These are phyloP conservation scores for Nothocercus julius DNA, from an alignment of 2,113 vertebrate species.

Conservation along the genomic window DNA sequence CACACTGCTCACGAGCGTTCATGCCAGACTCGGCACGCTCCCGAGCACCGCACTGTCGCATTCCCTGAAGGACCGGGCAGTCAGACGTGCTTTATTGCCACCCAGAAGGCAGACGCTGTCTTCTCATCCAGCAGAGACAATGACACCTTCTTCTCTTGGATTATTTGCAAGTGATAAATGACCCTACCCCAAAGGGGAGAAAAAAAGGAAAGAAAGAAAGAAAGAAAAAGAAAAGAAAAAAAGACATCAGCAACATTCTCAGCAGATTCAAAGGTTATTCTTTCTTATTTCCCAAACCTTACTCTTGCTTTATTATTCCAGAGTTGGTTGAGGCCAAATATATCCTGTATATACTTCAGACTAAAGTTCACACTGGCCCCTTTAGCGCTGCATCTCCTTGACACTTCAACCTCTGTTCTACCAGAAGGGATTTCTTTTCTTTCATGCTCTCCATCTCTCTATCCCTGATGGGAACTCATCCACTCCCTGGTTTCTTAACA, in stretches of 20 bases:
- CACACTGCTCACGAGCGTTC: not conserved
- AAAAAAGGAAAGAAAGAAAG: not conserved
- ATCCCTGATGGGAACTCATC: not conserved
- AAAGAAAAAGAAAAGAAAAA: not conserved
- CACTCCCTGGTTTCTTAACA: constrained; percentile 26
- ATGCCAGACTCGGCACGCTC: not conserved
- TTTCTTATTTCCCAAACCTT: not conserved
- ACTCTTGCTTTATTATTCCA: constrained; percentile 8
- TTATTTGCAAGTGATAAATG: not conserved
- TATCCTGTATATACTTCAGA: not conserved
- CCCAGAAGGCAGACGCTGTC: not conserved
- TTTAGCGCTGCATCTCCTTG: not conserved
- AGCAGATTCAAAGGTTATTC: not conserved
- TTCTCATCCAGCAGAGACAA: not conserved
- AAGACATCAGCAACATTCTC: not conserved
- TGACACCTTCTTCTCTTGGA: not conserved
- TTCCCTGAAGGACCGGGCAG: not conserved
- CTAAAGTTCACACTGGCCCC: constrained; percentile 1
- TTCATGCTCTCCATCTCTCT: constrained; percentile 7
- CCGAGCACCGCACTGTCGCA: rapidly evolving
- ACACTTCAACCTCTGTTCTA: not conserved
- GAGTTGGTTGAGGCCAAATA: not conserved
- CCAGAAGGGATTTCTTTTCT: constrained; percentile 17
- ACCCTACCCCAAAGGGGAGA: not conserved
- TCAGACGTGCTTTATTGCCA: not conserved